phyloP scores from a whole-genome alignment of 2,888 invertebrate genomes.

The Stenichneumon culpator region DNA sequence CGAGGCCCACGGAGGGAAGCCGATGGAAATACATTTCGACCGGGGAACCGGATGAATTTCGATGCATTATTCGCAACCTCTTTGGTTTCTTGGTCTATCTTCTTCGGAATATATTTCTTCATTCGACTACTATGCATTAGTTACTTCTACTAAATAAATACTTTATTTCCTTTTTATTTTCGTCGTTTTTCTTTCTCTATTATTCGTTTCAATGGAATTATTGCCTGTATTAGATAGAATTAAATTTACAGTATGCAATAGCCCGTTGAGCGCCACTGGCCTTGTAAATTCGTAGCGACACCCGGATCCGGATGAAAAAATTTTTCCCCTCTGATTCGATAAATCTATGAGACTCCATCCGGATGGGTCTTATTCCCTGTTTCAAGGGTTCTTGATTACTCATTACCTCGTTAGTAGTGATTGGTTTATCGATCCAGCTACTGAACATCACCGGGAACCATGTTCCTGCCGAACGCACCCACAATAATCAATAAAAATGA shows the following conservation, averaged over 20 bases:
- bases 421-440: constrained; percentile 23
- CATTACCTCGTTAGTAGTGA: constrained; percentile 12
- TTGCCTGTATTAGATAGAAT: background rate
- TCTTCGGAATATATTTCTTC: constrained; percentile 8
- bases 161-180: background rate
- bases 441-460: background rate
- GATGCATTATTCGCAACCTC: constrained; percentile 55
- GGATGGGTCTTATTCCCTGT: constrained; percentile 24
- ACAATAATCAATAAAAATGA: background rate
- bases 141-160: background rate
- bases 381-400: constrained; percentile 11
- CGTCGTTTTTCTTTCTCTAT: background rate
- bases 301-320: constrained; percentile 30
- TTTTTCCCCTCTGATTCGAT: constrained; percentile 44
- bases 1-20: constrained; percentile 14
- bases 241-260: background rate
- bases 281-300: constrained; percentile 1
- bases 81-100: background rate
- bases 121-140: background rate
- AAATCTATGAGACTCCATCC: constrained; percentile 29
- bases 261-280: constrained; percentile 39
- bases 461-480: background rate
- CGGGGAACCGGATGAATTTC: constrained; percentile 39
- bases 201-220: background rate
- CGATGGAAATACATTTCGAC: constrained; percentile 22